A percentile compares a stretch with the other conserved stretches of the same genome.
Evolutionary conservation across 2,113 vertebrate genomes (phyloP).

Genomic region (Dolichotis patagonum): DNA sequence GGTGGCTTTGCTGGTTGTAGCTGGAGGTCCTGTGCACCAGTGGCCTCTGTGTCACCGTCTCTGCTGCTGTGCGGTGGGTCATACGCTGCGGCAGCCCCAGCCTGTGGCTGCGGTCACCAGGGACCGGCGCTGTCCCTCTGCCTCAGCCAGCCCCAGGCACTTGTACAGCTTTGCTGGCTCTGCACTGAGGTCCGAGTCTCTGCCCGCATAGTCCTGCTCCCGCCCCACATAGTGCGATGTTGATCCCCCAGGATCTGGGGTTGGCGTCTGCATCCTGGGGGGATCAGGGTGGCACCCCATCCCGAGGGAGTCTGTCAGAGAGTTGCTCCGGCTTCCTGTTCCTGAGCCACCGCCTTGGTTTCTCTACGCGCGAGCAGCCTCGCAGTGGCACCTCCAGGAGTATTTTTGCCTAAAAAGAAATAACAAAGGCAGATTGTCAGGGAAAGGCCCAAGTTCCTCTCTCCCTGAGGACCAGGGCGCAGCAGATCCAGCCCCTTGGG

Average conservation of each 20-base stretch:
- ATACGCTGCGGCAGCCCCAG: neutral
- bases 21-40: neutral
- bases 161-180: neutral
- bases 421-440: neutral
- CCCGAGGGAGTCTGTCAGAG: conserved; percentile 34
- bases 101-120: neutral
- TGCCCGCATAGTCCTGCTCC: neutral
- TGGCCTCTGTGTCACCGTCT: neutral
- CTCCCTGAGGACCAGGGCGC: conserved; percentile 61
- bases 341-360: conserved; percentile 60
- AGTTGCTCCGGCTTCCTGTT: conserved; percentile 38
- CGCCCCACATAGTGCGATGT: neutral
- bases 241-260: neutral
- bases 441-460: conserved; percentile 20
- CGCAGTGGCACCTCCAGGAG: conserved; percentile 4
- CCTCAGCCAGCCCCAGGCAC: neutral
- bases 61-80: neutral
- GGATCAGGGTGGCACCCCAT: neutral
- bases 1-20: neutral
- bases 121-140: neutral
- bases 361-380: neutral
- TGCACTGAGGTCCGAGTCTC: neutral
- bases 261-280: neutral
- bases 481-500: conserved; percentile 37
- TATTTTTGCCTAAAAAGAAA: conserved; percentile 46